Evolutionary conservation across 2,888 invertebrate species (phyloP).

Genomic region (Alcis repandata): DNA sequence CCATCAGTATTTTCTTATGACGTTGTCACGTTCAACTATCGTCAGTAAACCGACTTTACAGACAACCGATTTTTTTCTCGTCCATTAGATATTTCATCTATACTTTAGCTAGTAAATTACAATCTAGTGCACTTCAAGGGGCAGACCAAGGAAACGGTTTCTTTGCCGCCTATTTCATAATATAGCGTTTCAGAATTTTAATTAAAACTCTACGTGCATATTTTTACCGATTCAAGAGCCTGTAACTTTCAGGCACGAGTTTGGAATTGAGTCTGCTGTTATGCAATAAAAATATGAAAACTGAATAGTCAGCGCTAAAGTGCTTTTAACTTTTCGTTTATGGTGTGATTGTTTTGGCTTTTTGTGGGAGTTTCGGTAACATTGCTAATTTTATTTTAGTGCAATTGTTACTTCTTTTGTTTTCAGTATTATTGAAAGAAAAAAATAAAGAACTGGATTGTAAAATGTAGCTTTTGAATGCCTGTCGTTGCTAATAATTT

Average conservation of each 20-base stretch:
- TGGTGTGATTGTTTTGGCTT: constrained; percentile 16
- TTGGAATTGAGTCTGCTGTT: constrained; percentile 31
- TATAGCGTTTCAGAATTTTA: constrained; percentile 62
- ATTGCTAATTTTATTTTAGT: no score
- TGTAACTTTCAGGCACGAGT: constrained; percentile 46
- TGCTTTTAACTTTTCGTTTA: constrained; percentile 18
- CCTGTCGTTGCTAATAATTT: no score
- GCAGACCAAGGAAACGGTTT: constrained; percentile 28
- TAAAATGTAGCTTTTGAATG: no score
- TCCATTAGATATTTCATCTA: constrained; percentile 1
- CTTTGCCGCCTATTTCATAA: constrained; percentile 26
- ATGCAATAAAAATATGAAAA: constrained; percentile 23
- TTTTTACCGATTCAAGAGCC: constrained; percentile 62
- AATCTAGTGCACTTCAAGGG: constrained; percentile 14
- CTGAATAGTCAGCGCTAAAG: constrained; percentile 14
- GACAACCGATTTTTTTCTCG: no score
- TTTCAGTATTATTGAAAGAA: no score
- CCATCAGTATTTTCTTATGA: no score
- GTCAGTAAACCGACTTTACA: no score
- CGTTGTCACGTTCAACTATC: no score
- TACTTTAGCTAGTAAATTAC: constrained; percentile 26
- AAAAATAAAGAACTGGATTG: no score
- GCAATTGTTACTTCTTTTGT: no score
- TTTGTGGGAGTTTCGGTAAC: constrained; percentile 2
- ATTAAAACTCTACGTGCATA: constrained; percentile 71